phyloP scores from a whole-genome alignment of 2,888 invertebrate genomes.

The Tetanocera ferruginea region DNA sequence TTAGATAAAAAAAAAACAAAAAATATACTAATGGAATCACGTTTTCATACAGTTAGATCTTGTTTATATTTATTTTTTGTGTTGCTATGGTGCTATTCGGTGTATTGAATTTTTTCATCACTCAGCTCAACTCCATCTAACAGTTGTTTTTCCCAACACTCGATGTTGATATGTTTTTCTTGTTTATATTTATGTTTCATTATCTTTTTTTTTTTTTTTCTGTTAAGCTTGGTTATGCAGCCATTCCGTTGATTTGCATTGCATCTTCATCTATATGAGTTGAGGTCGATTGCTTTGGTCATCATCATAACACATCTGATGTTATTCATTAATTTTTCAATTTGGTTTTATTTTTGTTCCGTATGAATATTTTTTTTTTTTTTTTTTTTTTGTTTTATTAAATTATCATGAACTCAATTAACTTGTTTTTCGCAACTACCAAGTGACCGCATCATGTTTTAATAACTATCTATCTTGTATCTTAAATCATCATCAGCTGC shows the following conservation, averaged over 20 bases:
- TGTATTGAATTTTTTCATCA: no score
- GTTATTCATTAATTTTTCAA: background rate
- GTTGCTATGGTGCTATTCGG: background rate
- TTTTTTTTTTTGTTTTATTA: slow-evolving; percentile 37
- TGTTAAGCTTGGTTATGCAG: background rate
- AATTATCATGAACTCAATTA: slow-evolving; percentile 52
- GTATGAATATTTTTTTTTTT: background rate
- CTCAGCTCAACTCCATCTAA: no score
- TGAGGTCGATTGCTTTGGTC: slow-evolving; percentile 28
- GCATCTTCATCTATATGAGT: background rate
- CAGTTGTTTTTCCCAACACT: no score
- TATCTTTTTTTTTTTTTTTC: background rate
- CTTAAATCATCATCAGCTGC: no score
- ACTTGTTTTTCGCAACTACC: background rate
- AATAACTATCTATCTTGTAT: no score
- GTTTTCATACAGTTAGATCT: slow-evolving; percentile 15
- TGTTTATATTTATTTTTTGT: background rate
- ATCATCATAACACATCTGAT: background rate
- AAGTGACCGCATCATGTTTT: no score
- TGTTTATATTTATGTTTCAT: no score
- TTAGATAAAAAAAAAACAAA: background rate
- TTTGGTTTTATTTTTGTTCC: background rate
- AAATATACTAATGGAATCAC: slow-evolving; percentile 26
- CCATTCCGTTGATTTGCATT: background rate
- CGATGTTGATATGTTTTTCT: background rate